These are phyloP conservation scores for Lamellibrachia satsuma DNA, from an alignment of 2,888 invertebrate genomes.

Conservation along the genomic window DNA sequence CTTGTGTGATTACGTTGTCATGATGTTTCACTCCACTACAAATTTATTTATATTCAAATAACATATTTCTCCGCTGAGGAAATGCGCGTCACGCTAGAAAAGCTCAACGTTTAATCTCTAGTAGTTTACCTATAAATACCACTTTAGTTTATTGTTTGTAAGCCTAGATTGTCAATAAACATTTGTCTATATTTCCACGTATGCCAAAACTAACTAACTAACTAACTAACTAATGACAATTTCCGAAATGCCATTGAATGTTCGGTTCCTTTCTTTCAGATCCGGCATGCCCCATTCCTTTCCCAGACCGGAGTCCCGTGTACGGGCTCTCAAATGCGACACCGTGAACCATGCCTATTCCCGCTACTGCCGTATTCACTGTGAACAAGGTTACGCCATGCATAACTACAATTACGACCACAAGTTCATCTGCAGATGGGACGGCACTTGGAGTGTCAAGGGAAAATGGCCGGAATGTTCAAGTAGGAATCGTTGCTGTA, in stretches of 20 bases:
- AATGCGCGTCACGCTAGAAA: too few relatives aligned
- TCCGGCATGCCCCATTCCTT: slow-evolving; percentile 24
- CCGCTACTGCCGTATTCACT: slow-evolving; percentile 27
- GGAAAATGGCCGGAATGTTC: slow-evolving; percentile 31
- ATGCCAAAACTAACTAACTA: too few relatives aligned
- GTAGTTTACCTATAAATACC: too few relatives aligned
- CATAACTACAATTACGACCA: slow-evolving; percentile 6
- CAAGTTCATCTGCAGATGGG: slow-evolving; percentile 30
- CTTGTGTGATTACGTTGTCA: too few relatives aligned
- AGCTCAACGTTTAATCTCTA: too few relatives aligned
- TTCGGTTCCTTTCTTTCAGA: neutral
- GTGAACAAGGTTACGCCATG: slow-evolving; percentile 26
- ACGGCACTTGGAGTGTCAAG: slow-evolving; percentile 29
- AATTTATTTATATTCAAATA: too few relatives aligned
- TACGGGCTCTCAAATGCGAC: slow-evolving; percentile 32
- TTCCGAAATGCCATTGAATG: neutral
- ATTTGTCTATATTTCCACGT: too few relatives aligned
- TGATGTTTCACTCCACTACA: too few relatives aligned
- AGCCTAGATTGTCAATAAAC: too few relatives aligned
- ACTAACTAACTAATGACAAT: neutral
- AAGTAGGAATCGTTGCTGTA: slow-evolving; percentile 10
- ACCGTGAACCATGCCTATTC: neutral
- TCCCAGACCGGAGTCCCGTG: slow-evolving; percentile 23
- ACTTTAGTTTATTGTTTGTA: too few relatives aligned
- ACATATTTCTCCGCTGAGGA: too few relatives aligned